These are phyloP conservation scores for Forbesichthys papilliferus DNA, from an alignment of 2,113 vertebrate species.

Conservation along the genomic window DNA sequence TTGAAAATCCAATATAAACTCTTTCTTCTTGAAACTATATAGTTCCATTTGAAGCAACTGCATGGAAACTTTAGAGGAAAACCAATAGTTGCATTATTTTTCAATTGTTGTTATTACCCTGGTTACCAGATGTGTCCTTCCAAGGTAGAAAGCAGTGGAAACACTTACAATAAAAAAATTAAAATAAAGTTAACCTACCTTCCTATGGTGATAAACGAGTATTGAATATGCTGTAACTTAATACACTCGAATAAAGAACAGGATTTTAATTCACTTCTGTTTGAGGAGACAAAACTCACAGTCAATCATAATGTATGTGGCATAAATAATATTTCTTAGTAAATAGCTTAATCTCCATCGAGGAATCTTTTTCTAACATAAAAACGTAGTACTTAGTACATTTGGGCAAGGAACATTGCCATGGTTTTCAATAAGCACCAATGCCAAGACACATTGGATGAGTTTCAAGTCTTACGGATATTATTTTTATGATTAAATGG, in stretches of 20 bases:
- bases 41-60: slow-evolving; percentile 14
- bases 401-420: slow-evolving; percentile 10
- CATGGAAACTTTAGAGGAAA: slow-evolving; percentile 29
- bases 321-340: neutral
- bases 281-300: too few species aligned
- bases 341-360: neutral
- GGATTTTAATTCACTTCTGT: too few species aligned
- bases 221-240: too few species aligned
- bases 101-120: slow-evolving; percentile 32
- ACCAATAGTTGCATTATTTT: slow-evolving; percentile 41
- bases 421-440: slow-evolving; percentile 18
- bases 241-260: too few species aligned
- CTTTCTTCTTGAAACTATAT: slow-evolving; percentile 13
- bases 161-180: neutral
- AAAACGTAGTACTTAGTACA: neutral
- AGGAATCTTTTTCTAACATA: neutral
- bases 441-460: slow-evolving; percentile 34
- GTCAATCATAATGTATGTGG: neutral
- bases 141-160: slow-evolving; percentile 35
- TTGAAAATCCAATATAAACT: slow-evolving; percentile 18
- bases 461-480: slow-evolving; percentile 48
- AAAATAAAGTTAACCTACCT: too few species aligned
- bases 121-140: slow-evolving; percentile 28
- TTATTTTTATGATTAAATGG: slow-evolving; percentile 51
- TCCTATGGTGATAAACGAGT: too few species aligned